phyloP scores from a whole-genome alignment of 2,113 vertebrate genomes.

The Cryptomyrus ogoouensis region DNA sequence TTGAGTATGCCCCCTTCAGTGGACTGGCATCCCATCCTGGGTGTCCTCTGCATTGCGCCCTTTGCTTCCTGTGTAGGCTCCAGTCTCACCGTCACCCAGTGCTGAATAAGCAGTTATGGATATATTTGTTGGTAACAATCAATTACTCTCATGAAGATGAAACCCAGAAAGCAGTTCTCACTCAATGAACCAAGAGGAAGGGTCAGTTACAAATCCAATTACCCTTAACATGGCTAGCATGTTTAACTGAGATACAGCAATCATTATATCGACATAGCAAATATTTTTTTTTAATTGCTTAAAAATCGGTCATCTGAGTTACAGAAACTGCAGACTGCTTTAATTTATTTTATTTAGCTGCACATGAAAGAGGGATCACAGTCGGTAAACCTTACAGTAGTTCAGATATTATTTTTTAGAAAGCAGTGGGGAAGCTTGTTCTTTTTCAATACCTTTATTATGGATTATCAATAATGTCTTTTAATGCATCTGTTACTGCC shows the following conservation, averaged over 20 bases:
- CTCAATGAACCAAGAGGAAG: not conserved
- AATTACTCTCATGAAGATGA: not conserved
- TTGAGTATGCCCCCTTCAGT: not conserved
- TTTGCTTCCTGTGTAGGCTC: not conserved
- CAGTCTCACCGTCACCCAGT: not conserved
- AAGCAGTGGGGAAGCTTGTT: slow-evolving; percentile 46
- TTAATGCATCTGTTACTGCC: slow-evolving; percentile 42
- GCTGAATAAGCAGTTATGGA: not conserved
- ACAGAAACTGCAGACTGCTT: not conserved
- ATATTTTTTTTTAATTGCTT: not conserved
- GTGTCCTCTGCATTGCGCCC: not conserved
- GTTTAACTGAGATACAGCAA: not conserved
- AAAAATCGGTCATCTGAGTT: not conserved
- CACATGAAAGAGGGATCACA: not conserved
- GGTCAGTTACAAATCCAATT: not conserved
- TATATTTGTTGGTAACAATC: not conserved
- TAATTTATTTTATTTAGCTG: not conserved
- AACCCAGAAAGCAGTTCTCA: not conserved
- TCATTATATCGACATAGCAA: not conserved
- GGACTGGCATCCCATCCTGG: not conserved
- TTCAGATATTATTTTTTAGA: slow-evolving; percentile 37
- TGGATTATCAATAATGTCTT: slow-evolving; percentile 48
- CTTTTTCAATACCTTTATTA: slow-evolving; percentile 49
- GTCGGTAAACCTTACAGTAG: not conserved
- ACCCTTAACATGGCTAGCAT: not conserved